Base-by-base conservation (phyloP, 2,113 vertebrate species). In the Brachyhypopomus occidentalis region DNA sequence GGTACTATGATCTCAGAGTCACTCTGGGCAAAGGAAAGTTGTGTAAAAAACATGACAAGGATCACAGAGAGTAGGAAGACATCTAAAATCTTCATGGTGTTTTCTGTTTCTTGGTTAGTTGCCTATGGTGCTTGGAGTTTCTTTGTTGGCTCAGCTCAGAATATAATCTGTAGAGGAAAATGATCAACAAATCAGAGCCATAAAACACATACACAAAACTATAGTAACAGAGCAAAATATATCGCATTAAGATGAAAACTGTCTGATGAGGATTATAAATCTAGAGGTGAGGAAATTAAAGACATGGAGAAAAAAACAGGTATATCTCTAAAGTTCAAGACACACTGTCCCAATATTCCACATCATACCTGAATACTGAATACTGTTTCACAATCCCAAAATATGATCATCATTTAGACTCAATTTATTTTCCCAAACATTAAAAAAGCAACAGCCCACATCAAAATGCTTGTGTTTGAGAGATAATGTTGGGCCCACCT, bases 1-100 rank as follows among this genome's bases (percentile, higher is more conserved):
- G 80, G 84, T 27, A 96, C 94, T 30, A 88, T 62, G 55, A 95
- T 87, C 69, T 96, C 95, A 0, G 85, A 60, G 0, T 95, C 94
- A 1, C 73, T 90, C 81, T 94, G 93, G 34, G 91, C 84, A 7
- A 80, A 77, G 6, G 58, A 89, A 55, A 73, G 77, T 27, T 89
- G 64, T 38, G 86, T 87, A n/a, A 88, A 77, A 36, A 89, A 72
- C 25, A 79, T 72, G 12, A 90, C 80, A 48, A 92, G 71, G 34
- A 90, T 62, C 63, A 87, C 0, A 2, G 85, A 81, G 75, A 88
- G 81, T 16, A 91, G 69, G 55, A 91, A 63, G 71, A 90, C 48
- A 25, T 70, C 0, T 11, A 79, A 84, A 25, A 74, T 72, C 85
- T 88, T 89, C 92, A 93, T 93, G 86, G 48, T 86, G 78, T 0